Evolutionary conservation across 2,797 vertebrate species (phyloP), one percentile per base, ranked within the genome.

Genomic region (Pipistrellus pipistrellus): DNA sequence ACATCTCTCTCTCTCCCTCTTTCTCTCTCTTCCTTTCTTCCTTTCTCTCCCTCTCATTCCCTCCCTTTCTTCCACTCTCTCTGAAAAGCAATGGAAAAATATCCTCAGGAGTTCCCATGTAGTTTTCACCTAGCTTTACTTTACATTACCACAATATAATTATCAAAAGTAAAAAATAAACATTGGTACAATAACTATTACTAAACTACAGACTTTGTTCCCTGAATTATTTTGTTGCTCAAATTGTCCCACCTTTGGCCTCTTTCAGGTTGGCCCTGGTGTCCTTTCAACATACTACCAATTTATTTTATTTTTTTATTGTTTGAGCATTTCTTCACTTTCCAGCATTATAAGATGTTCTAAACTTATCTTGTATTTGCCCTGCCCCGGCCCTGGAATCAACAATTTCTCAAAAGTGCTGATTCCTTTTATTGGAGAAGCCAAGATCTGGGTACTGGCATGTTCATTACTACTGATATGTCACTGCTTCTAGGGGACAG

Each of bases 371-470:
- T 46, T 82, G 12, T 38, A 55, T 69, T 92, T 94, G 20, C 51
- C 4, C 3, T 11, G 12, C 51, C 30, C 25, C n/a, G 48, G 51
- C 25, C 35, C 51, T 75, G 35, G 68, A 69, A 75, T 88, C 80
- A 94, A 78, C 41, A 35, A 53, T 41, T 90, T 77, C 35, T 51
- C 48, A 3, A 84, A 77, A 25, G 23, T 76, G 18, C 35, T 81
- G 35, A 35, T 89, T 92, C 53, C 44, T 85, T 80, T 85, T 55
- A 69, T 25, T 85, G 13, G 13, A 92, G 51, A 85, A 82, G 81
- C 15, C 35, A 94, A 75, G 32, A 82, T 57, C 68, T 91, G 73
- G 68, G 15, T 2, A 71, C n/a, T 64, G 78, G 20, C 51, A 25
- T 85, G n/a, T 25, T 93, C 69, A 71, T 27, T 64, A n/a, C 48